These are phyloP conservation scores for Lumbricus terrestris DNA, from an alignment of 2,888 invertebrate genomes.

Conservation along the genomic window DNA sequence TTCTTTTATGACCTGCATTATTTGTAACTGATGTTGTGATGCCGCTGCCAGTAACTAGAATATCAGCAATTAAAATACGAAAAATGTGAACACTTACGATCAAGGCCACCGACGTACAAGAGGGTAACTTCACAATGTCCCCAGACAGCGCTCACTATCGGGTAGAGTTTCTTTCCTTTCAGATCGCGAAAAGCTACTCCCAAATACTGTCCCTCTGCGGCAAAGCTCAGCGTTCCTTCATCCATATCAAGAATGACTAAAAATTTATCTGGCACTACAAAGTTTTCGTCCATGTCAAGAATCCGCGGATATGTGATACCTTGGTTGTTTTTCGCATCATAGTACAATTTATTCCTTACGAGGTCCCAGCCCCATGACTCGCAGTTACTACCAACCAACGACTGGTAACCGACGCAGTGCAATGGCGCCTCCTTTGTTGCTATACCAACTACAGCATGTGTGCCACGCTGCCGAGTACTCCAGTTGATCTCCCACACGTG, in stretches of 20 bases:
- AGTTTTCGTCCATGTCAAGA: constrained; percentile 87
- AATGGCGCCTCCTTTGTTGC: constrained; percentile 83
- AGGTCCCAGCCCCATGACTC: constrained; percentile 99
- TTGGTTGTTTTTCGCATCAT: constrained; percentile 57
- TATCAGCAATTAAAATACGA: not conserved
- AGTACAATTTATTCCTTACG: constrained; percentile 63
- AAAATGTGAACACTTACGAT: constrained; percentile 84
- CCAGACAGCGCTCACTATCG: constrained; percentile 98
- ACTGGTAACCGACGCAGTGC: constrained; percentile 92
- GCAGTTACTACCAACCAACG: constrained; percentile 92
- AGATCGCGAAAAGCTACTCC: constrained; percentile 96
- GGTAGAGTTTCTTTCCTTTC: constrained; percentile 94
- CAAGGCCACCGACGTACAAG: constrained; percentile 95
- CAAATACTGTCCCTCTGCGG: constrained; percentile 84
- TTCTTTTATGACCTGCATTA: no score
- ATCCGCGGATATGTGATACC: constrained; percentile 84
- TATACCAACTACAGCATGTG: constrained; percentile 97
- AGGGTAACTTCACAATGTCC: constrained; percentile 99
- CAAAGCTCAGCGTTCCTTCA: constrained; percentile 96
- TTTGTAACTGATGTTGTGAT: not conserved
- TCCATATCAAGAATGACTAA: constrained; percentile 95
- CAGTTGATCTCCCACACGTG: constrained; percentile 98
- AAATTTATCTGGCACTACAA: constrained; percentile 66
- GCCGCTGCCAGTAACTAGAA: not conserved
- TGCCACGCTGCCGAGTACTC: constrained; percentile 94